Base-by-base conservation (phyloP, 2,797 vertebrate genomes). In the Microcaecilia unicolor region DNA sequence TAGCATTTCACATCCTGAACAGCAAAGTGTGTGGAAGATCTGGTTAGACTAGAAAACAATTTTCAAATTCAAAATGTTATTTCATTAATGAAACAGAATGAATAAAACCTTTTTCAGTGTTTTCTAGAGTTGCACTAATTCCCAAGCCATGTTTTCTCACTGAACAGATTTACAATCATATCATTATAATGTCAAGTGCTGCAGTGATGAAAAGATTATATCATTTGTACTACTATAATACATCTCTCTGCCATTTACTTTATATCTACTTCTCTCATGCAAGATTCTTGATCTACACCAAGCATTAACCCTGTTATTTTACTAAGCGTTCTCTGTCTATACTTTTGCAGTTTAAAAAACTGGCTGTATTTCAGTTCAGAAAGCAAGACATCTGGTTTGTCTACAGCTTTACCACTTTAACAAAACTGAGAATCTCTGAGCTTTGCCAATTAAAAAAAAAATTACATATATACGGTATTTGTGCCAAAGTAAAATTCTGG, bases 291-390 rank as follows among this genome's bases (percentile, higher is more conserved):
- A n/a, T n/a, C n/a, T n/a, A n/a, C n/a, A 26, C 17, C 35, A 48
- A 25, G 9, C 28, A 32, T 40, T 48, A 41, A 61, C 19, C 3
- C 21, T 41, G n/a, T 35, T 27, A 37, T 48, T 44, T 45, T 31
- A 55, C 50, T 65, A 52, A 48, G 17, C 43, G 20, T 34, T 12
- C 8, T 40, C 16, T 31, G 15, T 48, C 28, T 34, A 6, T 38
- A 45, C n/a, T 41, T 43, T 29, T 51, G 13, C 8, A 39, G 9
- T 18, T 61, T 41, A 61, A 51, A 37, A 22, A 28, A 2, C 12
- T 49, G 15, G 10, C 15, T 66, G 28, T 42, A 42, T 43, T 56
- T 41, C 37, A 63, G 24, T 31, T 41, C 38, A 54, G 57, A 32
- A 50, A 47, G 15, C 17, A 43, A 48, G 38, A 40, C 28, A 38